Evolutionary conservation across 2,113 vertebrate genomes (phyloP).

Genomic region (Microtus montanus): DNA sequence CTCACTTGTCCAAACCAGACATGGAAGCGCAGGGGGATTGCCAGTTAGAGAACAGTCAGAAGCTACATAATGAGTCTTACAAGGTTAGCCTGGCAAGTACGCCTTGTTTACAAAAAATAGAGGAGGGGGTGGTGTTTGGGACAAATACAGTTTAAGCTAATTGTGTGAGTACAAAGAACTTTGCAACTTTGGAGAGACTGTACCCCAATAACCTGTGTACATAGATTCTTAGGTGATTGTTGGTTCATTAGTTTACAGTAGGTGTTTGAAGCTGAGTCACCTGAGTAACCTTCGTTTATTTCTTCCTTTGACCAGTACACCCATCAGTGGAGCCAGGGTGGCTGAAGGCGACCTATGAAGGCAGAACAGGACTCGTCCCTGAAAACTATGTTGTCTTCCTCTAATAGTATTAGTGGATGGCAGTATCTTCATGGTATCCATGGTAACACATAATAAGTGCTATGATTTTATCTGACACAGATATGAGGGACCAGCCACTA

Average conservation of each 20-base stretch:
- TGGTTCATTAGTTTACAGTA: not conserved
- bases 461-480: constrained; percentile 88
- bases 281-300: not conserved
- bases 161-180: not conserved
- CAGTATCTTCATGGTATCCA: constrained; percentile 96
- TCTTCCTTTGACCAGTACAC: constrained; percentile 87
- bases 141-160: not conserved
- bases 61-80: not conserved
- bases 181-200: not conserved
- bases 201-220: not conserved
- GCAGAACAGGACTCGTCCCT: constrained; percentile 95
- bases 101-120: not conserved
- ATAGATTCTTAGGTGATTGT: not conserved
- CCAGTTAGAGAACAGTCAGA: not conserved
- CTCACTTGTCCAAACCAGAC: not conserved
- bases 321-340: constrained; percentile 96
- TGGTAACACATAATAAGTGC: constrained; percentile 88
- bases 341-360: constrained; percentile 96
- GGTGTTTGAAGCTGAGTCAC: not conserved
- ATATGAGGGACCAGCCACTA: constrained; percentile 82
- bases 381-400: constrained; percentile 97
- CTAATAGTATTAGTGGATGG: constrained; percentile 85
- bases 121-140: too few relatives aligned
- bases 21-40: not conserved
- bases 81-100: not conserved